phyloP scores from a whole-genome alignment of 2,797 vertebrate species.

The Rhinatrema bivittatum region DNA sequence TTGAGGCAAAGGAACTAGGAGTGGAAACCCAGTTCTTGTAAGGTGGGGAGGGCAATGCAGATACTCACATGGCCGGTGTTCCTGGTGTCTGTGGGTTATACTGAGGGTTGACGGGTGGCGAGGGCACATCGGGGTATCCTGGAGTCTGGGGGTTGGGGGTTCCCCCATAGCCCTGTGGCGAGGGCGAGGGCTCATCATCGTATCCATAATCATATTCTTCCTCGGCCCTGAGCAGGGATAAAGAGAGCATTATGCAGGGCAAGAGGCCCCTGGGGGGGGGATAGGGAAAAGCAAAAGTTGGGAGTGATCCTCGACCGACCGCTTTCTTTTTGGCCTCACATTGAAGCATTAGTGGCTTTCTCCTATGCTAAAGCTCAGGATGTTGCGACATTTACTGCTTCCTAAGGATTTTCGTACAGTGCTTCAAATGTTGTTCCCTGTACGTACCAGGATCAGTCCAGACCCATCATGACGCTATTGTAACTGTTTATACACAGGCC shows the following conservation, averaged over 20 bases:
- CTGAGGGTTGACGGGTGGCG: slow-evolving; percentile 86
- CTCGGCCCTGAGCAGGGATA: slow-evolving; percentile 60
- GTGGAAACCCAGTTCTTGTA: not conserved
- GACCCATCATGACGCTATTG: no score
- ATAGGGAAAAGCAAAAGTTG: not conserved
- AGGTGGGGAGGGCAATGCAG: not conserved
- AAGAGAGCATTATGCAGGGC: not conserved
- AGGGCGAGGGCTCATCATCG: slow-evolving; percentile 86
- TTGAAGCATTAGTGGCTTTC: no score
- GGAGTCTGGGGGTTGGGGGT: slow-evolving; percentile 92
- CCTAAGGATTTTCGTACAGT: no score
- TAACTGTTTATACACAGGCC: no score
- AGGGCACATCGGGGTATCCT: slow-evolving; percentile 86
- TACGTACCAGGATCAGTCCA: no score
- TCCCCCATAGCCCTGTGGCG: slow-evolving; percentile 84
- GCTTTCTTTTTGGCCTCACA: no score
- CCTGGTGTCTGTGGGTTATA: slow-evolving; percentile 93
- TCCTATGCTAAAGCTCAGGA: no score
- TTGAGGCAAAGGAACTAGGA: no score
- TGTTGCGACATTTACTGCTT: no score
- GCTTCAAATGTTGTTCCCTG: no score
- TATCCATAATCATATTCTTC: slow-evolving; percentile 89
- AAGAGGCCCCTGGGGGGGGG: no score
- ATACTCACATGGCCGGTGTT: slow-evolving; percentile 86
- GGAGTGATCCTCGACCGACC: no score